Conservation (phyloP, 2,797 vertebrate species). For the Malacoctenus gilli region DNA sequence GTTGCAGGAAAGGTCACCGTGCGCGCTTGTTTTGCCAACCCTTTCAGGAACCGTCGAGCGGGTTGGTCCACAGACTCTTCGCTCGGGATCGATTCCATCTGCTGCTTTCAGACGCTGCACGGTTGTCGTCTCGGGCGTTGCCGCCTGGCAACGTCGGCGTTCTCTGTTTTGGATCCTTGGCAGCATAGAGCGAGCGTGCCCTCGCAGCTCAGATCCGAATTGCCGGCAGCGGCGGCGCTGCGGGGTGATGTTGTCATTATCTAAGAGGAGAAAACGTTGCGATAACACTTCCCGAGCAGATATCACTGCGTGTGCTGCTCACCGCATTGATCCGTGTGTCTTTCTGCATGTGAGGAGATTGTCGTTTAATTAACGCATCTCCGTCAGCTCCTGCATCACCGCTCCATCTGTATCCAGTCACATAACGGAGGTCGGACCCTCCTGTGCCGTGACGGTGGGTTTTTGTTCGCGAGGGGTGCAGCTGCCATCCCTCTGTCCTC, state of each 20-base stretch:
- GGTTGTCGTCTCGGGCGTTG: not conserved
- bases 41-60: not conserved
- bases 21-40: conserved; percentile 15
- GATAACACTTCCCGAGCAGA: too few species aligned
- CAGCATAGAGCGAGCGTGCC: not conserved
- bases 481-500: not conserved
- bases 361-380: too few species aligned
- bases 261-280: too few species aligned
- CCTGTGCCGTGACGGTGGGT: too few species aligned
- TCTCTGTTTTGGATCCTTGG: not conserved
- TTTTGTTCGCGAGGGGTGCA: not conserved
- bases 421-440: too few species aligned
- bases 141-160: not conserved
- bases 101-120: not conserved
- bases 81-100: not conserved
- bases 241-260: not conserved
- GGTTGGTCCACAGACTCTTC: conserved; percentile 4
- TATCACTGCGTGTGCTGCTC: too few species aligned
- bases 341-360: too few species aligned
- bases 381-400: too few species aligned
- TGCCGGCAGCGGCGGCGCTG: not conserved
- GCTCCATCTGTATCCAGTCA: too few species aligned
- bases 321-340: too few species aligned
- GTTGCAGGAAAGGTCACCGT: conserved; percentile 26
- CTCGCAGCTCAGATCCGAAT: not conserved